Evolutionary conservation across 1,140 invertebrate species (phyloP).

Genomic region (Hylyphantes graminicola): DNA sequence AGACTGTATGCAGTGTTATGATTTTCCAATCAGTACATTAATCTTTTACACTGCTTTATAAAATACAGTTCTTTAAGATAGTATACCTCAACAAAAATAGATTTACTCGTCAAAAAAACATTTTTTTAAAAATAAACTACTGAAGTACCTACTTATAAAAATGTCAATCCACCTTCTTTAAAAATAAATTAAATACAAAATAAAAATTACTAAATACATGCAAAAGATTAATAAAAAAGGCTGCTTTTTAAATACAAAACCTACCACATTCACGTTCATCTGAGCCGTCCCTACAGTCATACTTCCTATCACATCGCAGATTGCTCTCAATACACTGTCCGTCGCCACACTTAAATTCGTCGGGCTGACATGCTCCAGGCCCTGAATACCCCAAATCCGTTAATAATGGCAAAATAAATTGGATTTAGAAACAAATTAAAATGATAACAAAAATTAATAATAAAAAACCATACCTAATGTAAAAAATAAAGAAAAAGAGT

Average conservation of each 20-base stretch:
- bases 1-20: no score
- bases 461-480: neutral
- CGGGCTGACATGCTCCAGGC: slow-evolving; percentile 60
- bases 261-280: slow-evolving; percentile 70
- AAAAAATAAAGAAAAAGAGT: no score
- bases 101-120: no score
- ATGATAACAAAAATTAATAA: neutral
- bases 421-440: neutral
- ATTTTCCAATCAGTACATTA: no score
- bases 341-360: slow-evolving; percentile 66
- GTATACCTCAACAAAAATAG: no score
- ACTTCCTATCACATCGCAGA: slow-evolving; percentile 62
- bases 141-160: no score
- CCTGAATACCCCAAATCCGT: neutral
- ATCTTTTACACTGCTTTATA: no score
- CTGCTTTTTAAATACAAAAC: slow-evolving; percentile 59
- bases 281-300: slow-evolving; percentile 69
- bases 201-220: neutral
- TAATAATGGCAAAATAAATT: neutral
- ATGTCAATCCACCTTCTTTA: no score
- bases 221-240: slow-evolving; percentile 5
- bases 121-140: no score
- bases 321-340: slow-evolving; percentile 66
- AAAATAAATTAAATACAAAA: neutral
- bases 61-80: no score